These are phyloP conservation scores for Muntiacus reevesi DNA, from an alignment of 2,113 vertebrate genomes.

Conservation along the genomic window DNA sequence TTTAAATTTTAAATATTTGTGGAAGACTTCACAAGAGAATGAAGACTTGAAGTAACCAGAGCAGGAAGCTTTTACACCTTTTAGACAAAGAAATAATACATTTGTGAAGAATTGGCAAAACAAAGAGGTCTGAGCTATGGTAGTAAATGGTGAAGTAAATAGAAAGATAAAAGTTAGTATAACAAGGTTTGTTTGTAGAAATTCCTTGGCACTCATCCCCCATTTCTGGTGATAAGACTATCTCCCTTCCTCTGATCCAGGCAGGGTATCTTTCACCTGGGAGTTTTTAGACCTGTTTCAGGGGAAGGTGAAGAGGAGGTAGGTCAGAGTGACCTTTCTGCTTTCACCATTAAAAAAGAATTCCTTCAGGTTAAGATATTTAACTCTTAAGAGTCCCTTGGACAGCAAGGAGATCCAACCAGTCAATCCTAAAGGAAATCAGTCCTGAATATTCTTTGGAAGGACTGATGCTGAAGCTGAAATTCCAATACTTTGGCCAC, in stretches of 20 bases:
- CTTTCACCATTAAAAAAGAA: not conserved
- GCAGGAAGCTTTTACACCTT: not conserved
- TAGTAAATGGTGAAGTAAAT: not conserved
- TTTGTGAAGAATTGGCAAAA: not conserved
- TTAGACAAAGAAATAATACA: not conserved
- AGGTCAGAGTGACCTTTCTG: not conserved
- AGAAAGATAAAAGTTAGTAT: not conserved
- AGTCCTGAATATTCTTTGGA: not conserved
- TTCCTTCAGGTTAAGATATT: not conserved
- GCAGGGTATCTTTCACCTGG: not conserved
- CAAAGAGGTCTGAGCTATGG: not conserved
- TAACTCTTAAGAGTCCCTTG: not conserved
- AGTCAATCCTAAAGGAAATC: not conserved
- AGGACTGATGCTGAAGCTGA: not conserved
- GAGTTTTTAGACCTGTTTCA: not conserved
- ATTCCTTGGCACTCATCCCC: not conserved
- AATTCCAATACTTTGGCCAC: not conserved
- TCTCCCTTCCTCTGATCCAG: not conserved
- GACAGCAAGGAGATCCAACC: not conserved
- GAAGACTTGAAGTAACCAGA: not conserved
- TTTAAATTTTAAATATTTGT: not conserved
- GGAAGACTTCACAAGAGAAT: not conserved
- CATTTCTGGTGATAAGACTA: not conserved
- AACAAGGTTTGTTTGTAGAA: not conserved
- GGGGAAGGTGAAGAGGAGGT: not conserved